phyloP scores from a whole-genome alignment of 2,797 vertebrate genomes.

The Spinus olivaceus region DNA sequence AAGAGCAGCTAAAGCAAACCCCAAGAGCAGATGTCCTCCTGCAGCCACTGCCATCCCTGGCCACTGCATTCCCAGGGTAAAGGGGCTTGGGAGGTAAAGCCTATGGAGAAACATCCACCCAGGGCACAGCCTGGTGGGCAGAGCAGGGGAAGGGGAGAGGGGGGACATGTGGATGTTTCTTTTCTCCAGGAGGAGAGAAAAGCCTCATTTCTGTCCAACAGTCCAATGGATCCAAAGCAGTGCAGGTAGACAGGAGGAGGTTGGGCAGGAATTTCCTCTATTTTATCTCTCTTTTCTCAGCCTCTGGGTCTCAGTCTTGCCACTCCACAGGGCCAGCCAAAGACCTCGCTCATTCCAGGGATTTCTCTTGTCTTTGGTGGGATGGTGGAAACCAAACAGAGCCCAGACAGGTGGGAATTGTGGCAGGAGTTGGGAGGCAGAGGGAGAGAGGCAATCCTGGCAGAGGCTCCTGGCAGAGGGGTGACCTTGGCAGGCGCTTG shows the following conservation, averaged over 20 bases:
- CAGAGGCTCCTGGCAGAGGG: not conserved
- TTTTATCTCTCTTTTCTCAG: not conserved
- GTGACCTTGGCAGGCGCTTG: not conserved
- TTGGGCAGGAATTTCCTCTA: not conserved
- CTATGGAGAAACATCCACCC: not conserved
- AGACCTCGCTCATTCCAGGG: not conserved
- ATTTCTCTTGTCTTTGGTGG: not conserved
- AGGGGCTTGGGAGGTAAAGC: not conserved
- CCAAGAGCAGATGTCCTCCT: not conserved
- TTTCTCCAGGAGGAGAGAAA: not conserved
- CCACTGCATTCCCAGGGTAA: not conserved
- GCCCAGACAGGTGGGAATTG: not conserved
- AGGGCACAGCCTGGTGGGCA: not conserved
- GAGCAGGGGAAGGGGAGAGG: not conserved
- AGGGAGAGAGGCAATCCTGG: not conserved
- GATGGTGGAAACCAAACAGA: not conserved
- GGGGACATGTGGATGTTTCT: not conserved
- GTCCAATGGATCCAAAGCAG: not conserved
- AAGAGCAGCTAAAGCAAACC: not conserved
- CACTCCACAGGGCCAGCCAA: not conserved
- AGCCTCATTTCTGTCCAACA: not conserved
- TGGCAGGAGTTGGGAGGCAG: not conserved
- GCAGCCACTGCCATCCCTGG: not conserved
- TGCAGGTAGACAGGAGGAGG: accelerated
- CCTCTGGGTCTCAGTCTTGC: not conserved